phyloP scores from a whole-genome alignment of 2,888 invertebrate species.

The Eristalis pertinax region DNA sequence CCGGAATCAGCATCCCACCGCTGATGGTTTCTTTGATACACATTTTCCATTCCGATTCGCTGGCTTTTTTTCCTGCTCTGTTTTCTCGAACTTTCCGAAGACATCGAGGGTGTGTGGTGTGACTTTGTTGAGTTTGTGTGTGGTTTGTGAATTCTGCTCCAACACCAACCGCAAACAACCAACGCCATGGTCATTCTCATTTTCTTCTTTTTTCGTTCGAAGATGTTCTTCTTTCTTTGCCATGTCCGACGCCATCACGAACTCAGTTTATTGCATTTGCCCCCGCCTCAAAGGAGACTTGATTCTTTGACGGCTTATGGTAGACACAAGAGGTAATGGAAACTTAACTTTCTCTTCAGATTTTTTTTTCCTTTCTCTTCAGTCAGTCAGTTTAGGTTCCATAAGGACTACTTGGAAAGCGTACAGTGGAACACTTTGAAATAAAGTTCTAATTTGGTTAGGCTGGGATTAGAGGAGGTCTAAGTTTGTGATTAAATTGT shows the following conservation, averaged over 20 bases:
- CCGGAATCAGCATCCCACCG: neutral
- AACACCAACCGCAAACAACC: neutral
- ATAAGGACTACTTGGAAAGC: neutral
- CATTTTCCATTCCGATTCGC: neutral
- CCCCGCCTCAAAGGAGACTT: neutral
- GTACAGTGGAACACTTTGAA: neutral
- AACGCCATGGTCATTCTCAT: neutral
- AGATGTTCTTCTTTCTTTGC: neutral
- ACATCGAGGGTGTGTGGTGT: neutral
- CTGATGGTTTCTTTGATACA: neutral
- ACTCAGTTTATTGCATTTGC: neutral
- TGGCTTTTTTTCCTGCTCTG: neutral
- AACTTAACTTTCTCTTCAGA: neutral
- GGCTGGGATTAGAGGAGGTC: neutral
- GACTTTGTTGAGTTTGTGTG: neutral
- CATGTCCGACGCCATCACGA: neutral
- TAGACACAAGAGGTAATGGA: neutral
- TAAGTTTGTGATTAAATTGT: too few species aligned
- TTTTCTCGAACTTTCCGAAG: neutral
- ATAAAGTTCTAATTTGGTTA: neutral
- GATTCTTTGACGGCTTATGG: neutral
- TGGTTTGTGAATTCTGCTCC: too few species aligned
- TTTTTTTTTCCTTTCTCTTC: too few species aligned
- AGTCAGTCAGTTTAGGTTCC: neutral
- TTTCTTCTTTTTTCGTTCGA: neutral